Percentiles rank a stretch among this genome's conserved stretches.
Conservation (phyloP, 2,797 vertebrate genomes). For the Chromis chromis region DNA sequence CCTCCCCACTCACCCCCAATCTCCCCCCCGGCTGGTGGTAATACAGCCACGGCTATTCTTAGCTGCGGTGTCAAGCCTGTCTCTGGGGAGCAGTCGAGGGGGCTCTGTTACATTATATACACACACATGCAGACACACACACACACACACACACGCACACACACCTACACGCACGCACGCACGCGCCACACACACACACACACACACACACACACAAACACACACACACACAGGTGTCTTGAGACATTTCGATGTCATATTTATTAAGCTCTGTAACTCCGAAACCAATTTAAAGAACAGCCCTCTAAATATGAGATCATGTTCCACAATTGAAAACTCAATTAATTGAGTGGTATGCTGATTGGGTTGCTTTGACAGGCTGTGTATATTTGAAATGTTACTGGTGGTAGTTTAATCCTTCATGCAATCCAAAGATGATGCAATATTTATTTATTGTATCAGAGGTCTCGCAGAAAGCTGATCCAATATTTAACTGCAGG, state of each 20-base stretch:
- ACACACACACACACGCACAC: constrained; percentile 15
- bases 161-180: constrained; percentile 3
- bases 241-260: constrained; percentile 74
- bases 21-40: constrained; percentile 34
- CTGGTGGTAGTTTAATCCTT: constrained; percentile 6
- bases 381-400: constrained; percentile 26
- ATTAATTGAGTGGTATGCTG: constrained; percentile 56
- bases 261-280: constrained; percentile 57
- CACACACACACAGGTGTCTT: constrained; percentile 62
- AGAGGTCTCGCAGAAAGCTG: constrained; percentile 3
- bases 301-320: constrained; percentile 45
- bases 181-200: constrained; percentile 35
- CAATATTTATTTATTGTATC: not conserved
- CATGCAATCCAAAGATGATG: not conserved
- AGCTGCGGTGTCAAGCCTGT: constrained; percentile 76
- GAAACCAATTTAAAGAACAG: constrained; percentile 48
- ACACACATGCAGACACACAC: constrained; percentile 18
- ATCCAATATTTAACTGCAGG: not conserved
- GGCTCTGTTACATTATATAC: constrained; percentile 58
- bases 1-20: constrained; percentile 20
- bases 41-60: constrained; percentile 80
- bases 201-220: constrained; percentile 1
- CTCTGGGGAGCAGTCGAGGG: constrained; percentile 63
- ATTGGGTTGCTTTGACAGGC: constrained; percentile 10
- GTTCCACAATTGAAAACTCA: constrained; percentile 66